A percentile compares a stretch with the other conserved stretches of the same genome.
These are phyloP conservation scores for Tricholaema leucomelas DNA, from an alignment of 2,113 vertebrate genomes.

Conservation along the genomic window DNA sequence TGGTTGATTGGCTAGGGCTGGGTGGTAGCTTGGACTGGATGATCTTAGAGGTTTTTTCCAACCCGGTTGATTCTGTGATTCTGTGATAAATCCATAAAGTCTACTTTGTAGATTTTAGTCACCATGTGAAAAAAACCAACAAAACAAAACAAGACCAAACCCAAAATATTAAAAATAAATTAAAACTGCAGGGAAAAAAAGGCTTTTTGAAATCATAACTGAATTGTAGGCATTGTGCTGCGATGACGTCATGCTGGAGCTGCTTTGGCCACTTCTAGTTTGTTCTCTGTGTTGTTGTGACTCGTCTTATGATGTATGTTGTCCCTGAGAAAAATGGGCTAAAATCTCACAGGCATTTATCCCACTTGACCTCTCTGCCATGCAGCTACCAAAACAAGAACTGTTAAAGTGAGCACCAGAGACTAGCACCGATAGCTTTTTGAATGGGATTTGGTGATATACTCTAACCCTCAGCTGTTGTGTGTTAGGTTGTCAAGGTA, in stretches of 20 bases:
- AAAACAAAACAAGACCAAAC: not conserved
- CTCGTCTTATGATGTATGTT: not conserved
- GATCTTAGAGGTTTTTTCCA: too few relatives aligned
- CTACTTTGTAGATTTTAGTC: not conserved
- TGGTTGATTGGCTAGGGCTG: too few relatives aligned
- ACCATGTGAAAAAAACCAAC: not conserved
- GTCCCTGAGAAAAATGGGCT: not conserved
- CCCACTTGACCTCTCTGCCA: not conserved
- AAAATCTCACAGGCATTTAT: not conserved
- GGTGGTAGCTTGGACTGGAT: too few relatives aligned
- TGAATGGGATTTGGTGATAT: not conserved
- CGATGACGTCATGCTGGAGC: not conserved
- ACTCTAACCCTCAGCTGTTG: not conserved
- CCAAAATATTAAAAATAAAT: not conserved
- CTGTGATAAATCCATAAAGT: not conserved
- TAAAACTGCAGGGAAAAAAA: not conserved
- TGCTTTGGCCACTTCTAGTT: not conserved
- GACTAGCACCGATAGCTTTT: not conserved
- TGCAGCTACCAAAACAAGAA: not conserved
- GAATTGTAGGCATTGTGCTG: not conserved
- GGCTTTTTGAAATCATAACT: not conserved
- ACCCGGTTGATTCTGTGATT: too few relatives aligned
- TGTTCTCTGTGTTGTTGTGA: not conserved
- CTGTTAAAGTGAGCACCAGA: not conserved
- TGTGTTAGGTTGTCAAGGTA: not conserved